Conservation (phyloP, 2,797 vertebrate species). For the Pampus argenteus region DNA sequence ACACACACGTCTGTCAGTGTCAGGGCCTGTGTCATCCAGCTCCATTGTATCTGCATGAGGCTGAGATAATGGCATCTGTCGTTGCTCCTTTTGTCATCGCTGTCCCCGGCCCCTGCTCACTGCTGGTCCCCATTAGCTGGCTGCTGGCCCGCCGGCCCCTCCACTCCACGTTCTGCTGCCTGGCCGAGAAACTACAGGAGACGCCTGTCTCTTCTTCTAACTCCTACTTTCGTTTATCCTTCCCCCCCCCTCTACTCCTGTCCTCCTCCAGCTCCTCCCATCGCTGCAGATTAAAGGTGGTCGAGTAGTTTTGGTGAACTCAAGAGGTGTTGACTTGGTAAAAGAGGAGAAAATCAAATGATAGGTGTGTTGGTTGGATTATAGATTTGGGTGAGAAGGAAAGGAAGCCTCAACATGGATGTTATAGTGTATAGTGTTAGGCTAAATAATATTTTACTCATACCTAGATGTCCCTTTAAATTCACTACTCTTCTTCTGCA, state of each 20-base stretch:
- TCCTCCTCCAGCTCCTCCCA: slow-evolving; percentile 35
- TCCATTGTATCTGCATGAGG: slow-evolving; percentile 81
- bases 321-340: slow-evolving; percentile 21
- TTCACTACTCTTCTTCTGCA: neutral
- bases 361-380: slow-evolving; percentile 10
- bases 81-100: slow-evolving; percentile 82
- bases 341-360: neutral
- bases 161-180: slow-evolving; percentile 78
- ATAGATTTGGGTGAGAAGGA: neutral
- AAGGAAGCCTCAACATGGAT: neutral
- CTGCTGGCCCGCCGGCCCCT: slow-evolving; percentile 76
- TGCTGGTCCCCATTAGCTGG: slow-evolving; percentile 84
- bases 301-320: slow-evolving; percentile 32
- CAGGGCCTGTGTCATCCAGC: slow-evolving; percentile 69
- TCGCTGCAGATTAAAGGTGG: slow-evolving; percentile 28
- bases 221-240: slow-evolving; percentile 58
- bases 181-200: slow-evolving; percentile 77
- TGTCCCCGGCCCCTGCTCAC: slow-evolving; percentile 74
- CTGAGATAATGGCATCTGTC: slow-evolving; percentile 86
- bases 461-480: neutral
- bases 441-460: neutral
- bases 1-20: slow-evolving; percentile 55
- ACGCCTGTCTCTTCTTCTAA: slow-evolving; percentile 70
- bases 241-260: slow-evolving; percentile 21
- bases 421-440: neutral